A percentile compares a stretch with the other conserved stretches of the same genome.
These are phyloP conservation scores for Mustela nigripes DNA, from an alignment of 2,113 vertebrate genomes.

Conservation along the genomic window DNA sequence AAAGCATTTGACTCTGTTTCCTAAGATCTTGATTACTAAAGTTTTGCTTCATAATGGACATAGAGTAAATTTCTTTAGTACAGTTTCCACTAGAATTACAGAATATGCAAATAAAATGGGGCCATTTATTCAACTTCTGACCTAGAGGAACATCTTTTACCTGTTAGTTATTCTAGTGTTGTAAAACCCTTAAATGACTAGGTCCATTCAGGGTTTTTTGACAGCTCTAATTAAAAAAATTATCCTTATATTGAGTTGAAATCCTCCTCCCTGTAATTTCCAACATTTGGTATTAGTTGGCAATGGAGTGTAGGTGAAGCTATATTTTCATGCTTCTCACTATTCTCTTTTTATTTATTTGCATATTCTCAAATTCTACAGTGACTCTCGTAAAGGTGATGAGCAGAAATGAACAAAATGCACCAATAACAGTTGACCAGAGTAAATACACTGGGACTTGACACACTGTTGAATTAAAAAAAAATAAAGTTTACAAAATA, in stretches of 20 bases:
- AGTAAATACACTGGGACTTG: neutral
- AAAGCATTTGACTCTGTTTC: neutral
- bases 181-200: neutral
- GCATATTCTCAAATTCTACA: constrained; percentile 1
- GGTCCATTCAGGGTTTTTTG: neutral
- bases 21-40: constrained; percentile 32
- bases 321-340: neutral
- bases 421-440: neutral
- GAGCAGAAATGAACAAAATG: constrained; percentile 16
- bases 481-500: neutral
- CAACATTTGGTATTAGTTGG: neutral
- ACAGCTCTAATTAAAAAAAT: neutral
- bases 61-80: neutral
- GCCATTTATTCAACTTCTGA: constrained; percentile 36
- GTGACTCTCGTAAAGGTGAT: neutral
- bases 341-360: neutral
- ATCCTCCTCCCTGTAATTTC: neutral
- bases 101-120: neutral
- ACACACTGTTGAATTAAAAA: neutral
- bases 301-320: neutral
- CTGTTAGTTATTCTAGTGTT: neutral
- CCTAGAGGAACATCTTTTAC: neutral
- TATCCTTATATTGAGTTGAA: constrained; percentile 27
- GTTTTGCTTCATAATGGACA: constrained; percentile 5
- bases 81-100: constrained; percentile 14